Evolutionary conservation across 2,888 invertebrate genomes (phyloP).

Genomic region (Macrosiphum euphorbiae): DNA sequence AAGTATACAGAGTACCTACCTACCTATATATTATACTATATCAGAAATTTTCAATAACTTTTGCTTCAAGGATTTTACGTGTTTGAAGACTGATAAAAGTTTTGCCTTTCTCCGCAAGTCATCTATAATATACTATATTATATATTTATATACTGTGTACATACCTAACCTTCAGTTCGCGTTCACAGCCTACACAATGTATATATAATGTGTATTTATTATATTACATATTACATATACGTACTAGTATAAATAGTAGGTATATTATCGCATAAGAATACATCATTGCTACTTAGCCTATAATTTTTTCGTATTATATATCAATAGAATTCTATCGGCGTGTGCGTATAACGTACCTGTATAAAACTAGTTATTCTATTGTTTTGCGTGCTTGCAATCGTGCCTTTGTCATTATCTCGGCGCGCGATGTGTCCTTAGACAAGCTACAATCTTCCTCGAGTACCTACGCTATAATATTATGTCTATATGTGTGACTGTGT

Average conservation of each 20-base stretch:
- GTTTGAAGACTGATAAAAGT: conserved; percentile 35
- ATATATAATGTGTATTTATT: neutral
- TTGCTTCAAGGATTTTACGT: conserved; percentile 42
- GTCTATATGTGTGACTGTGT: neutral
- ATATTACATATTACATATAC: neutral
- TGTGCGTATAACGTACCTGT: neutral
- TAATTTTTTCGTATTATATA: conserved; percentile 33
- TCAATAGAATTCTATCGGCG: conserved; percentile 39
- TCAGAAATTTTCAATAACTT: conserved; percentile 23
- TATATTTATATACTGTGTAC: conserved; percentile 11
- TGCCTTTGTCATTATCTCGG: conserved; percentile 42
- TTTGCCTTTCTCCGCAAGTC: conserved; percentile 33
- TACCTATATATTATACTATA: conserved; percentile 11
- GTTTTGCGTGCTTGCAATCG: conserved; percentile 30
- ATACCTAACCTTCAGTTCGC: conserved; percentile 22
- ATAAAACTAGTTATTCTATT: conserved; percentile 49
- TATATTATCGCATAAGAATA: conserved; percentile 43
- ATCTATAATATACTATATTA: neutral
- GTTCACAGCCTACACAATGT: conserved; percentile 8
- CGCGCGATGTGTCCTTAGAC: conserved; percentile 12
- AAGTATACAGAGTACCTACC: neutral
- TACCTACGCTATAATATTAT: neutral
- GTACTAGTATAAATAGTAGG: neutral
- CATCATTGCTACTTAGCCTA: conserved; percentile 36
- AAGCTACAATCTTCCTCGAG: neutral